phyloP scores from a whole-genome alignment of 2,113 vertebrate species.

The Castor canadensis region DNA sequence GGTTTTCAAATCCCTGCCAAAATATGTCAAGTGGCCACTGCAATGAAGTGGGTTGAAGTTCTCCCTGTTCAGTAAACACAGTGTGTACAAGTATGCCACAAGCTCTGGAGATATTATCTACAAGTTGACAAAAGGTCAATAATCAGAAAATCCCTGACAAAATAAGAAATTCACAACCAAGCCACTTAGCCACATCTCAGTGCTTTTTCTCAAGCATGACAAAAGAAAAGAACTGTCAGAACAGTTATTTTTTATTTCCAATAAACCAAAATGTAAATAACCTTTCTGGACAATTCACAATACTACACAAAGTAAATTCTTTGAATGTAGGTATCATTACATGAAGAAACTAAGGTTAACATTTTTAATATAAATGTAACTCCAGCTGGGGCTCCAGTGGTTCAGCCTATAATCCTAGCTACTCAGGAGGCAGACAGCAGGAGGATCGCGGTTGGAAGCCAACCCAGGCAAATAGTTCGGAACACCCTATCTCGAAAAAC shows the following conservation, averaged over 20 bases:
- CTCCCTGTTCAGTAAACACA: not conserved
- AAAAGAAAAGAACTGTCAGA: constrained; percentile 34
- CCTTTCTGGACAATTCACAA: not conserved
- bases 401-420: too few relatives aligned
- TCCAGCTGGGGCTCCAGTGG: too few relatives aligned
- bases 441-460: too few relatives aligned
- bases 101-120: constrained; percentile 5
- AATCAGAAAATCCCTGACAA: constrained; percentile 30
- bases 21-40: constrained; percentile 47
- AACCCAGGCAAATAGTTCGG: too few relatives aligned
- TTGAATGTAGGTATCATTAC: not conserved
- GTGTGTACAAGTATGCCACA: constrained; percentile 14
- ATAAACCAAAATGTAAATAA: not conserved
- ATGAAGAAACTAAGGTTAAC: not conserved
- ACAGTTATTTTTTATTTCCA: constrained; percentile 31
- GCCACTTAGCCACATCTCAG: not conserved
- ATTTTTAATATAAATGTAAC: not conserved
- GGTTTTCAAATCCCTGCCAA: constrained; percentile 57
- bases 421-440: too few relatives aligned
- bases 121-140: constrained; percentile 58
- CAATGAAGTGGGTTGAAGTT: constrained; percentile 40
- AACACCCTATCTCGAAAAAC: too few relatives aligned
- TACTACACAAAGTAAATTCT: not conserved
- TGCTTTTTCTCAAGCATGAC: not conserved
- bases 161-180: constrained; percentile 24